These are phyloP conservation scores for Furcifer pardalis DNA, from an alignment of 2,797 vertebrate genomes.

Conservation along the genomic window DNA sequence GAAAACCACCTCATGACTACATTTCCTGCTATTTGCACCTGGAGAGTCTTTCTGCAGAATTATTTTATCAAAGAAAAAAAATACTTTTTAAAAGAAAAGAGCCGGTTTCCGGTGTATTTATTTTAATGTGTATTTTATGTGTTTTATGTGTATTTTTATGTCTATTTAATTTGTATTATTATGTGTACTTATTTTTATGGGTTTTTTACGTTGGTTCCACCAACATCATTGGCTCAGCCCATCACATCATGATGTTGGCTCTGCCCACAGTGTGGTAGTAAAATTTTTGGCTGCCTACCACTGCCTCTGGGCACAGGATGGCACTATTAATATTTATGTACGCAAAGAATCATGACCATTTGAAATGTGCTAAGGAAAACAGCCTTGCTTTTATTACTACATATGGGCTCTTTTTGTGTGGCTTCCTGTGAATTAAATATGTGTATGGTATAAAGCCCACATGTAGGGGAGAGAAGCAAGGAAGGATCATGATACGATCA, in stretches of 20 bases:
- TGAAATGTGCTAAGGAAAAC: neutral
- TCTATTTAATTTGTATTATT: too few relatives aligned
- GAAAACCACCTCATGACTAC: too few relatives aligned
- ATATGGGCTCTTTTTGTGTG: neutral
- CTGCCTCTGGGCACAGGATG: neutral
- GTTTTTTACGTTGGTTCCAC: too few relatives aligned
- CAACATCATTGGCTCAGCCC: too few relatives aligned
- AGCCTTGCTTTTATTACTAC: conserved; percentile 1
- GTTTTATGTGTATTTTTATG: too few relatives aligned
- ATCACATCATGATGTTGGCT: too few relatives aligned
- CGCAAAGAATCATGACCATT: neutral
- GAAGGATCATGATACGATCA: neutral
- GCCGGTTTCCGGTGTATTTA: too few relatives aligned
- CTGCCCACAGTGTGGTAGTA: too few relatives aligned
- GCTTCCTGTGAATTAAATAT: neutral
- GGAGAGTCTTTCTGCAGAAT: neutral
- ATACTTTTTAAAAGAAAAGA: neutral
- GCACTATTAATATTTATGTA: neutral
- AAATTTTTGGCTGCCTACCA: too few relatives aligned
- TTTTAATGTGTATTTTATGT: too few relatives aligned
- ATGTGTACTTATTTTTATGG: too few relatives aligned
- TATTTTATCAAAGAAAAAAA: neutral
- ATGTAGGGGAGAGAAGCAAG: neutral
- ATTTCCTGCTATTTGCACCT: too few relatives aligned
- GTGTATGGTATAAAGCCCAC: neutral